Base-by-base conservation (phyloP, 1,140 invertebrate genomes). In the Papilio polyxenes region DNA sequence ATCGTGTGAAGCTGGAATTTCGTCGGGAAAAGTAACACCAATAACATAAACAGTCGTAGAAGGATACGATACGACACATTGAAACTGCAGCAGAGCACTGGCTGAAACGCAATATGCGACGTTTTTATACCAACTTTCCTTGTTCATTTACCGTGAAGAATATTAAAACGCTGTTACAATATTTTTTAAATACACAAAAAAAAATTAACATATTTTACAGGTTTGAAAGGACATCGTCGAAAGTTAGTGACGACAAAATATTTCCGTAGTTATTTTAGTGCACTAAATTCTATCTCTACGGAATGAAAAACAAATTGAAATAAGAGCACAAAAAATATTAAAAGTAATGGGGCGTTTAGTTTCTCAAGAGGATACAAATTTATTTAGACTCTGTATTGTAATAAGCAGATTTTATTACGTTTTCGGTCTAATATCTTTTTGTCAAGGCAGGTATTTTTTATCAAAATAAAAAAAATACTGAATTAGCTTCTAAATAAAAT, bases 331-430 rank as follows among this genome's bases (percentile, higher is more conserved):
- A 11, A 13, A 65, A 65, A 65, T 31, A 65, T 65, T 65, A 65
- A 65, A 65, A 65, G 62, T 65, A 65, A 65, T 65, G 62, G 23
- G 10, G 23, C 23, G 23, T 65, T 65, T 65, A 13, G 62, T 65
- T 65, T 31, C 62, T 65, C 62, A 65, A 65, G 62, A 65, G 62
- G 62, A 10, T 65, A 65, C 62, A 62, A 62, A 62, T 65, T 65
- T 31, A 13, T 65, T 65, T 31, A 65, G 23, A 5, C 23, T 65
- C 62, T 13, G 23, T 31, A 31, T 65, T 65, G 62, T 31, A 31
- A 65, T 65, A 65, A 31, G 2, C 20, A 62, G 23, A 37, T 65
- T 65, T 65, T 65, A 65, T 65, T 65, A 65, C 62, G 62, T 31
- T 65, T 65, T 65, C 23, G 20, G 62, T 65, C 10, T 7, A 9